Conservation (phyloP, 2,888 invertebrate genomes). For the Drosophila setosimentum region DNA sequence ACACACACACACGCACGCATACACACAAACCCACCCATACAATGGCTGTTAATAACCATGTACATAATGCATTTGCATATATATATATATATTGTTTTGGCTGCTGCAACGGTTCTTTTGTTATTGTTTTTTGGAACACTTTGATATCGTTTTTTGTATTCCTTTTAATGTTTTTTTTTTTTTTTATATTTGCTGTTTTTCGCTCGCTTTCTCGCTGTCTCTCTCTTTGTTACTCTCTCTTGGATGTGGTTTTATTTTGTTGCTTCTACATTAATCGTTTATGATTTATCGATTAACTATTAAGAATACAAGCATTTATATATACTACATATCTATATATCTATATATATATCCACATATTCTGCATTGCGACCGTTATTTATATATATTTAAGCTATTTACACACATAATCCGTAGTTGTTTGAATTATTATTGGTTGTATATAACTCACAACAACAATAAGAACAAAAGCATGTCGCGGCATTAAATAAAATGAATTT, state of each 20-base stretch:
- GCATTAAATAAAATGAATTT: background rate
- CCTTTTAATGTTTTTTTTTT: too few relatives aligned
- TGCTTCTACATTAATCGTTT: constrained; percentile 20
- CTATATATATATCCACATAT: constrained; percentile 5
- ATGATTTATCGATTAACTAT: constrained; percentile 47
- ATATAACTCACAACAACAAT: constrained; percentile 33
- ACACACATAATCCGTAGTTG: constrained; percentile 32
- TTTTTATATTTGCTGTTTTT: background rate
- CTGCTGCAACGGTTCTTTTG: constrained; percentile 10
- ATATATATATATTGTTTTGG: constrained; percentile 25
- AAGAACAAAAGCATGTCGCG: constrained; percentile 36
- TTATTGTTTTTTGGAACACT: constrained; percentile 28
- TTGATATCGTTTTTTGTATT: constrained; percentile 17
- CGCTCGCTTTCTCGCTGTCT: background rate
- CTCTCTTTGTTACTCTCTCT: constrained; percentile 11
- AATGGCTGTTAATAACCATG: constrained; percentile 7
- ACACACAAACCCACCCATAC: constrained; percentile 2
- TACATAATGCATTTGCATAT: constrained; percentile 19
- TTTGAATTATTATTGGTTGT: constrained; percentile 33
- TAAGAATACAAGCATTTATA: constrained; percentile 6
- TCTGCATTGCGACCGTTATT: constrained; percentile 10
- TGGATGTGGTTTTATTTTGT: constrained; percentile 45
- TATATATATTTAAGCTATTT: constrained; percentile 12
- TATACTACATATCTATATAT: background rate
- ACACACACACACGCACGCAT: constrained; percentile 8